Percentiles rank a stretch among this genome's conserved stretches.
phyloP scores from a whole-genome alignment of 53 echinoderm and acorn worm genomes.

The Paracentrotus lividus region DNA sequence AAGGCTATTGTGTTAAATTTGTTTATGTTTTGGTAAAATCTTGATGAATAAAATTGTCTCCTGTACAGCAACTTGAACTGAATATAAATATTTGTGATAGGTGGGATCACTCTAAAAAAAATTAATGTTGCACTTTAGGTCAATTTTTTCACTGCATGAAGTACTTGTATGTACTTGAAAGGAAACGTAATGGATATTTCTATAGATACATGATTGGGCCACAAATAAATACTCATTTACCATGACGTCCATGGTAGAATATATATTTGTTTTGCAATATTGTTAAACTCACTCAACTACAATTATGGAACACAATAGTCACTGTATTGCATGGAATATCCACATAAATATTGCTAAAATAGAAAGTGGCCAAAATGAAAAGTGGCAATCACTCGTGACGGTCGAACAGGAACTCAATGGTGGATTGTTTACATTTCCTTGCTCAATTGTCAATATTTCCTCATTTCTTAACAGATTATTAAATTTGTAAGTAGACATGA shows the following conservation, averaged over 20 bases:
- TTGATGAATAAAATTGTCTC: not conserved
- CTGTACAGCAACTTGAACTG: too few species aligned
- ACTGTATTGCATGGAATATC: not conserved
- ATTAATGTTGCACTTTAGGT: too few species aligned
- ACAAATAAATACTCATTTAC: not conserved
- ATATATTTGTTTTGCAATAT: not conserved
- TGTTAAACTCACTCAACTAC: not conserved
- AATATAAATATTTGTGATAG: too few species aligned
- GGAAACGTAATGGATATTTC: too few species aligned
- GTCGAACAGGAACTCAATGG: not conserved
- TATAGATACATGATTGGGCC: too few species aligned
- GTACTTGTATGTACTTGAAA: too few species aligned
- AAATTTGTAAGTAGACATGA: conserved; percentile 23
- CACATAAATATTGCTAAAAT: not conserved
- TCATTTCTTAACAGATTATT: conserved; percentile 29
- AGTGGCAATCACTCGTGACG: not conserved
- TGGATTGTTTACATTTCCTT: not conserved
- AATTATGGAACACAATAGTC: not conserved
- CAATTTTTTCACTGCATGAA: too few species aligned
- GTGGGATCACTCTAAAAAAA: too few species aligned
- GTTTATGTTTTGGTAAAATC: too few species aligned
- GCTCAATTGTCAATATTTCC: conserved; percentile 31
- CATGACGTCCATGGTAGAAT: not conserved
- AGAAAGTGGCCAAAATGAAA: not conserved
- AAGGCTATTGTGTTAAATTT: too few species aligned